These are phyloP conservation scores for Andrena chrysosceles DNA, from an alignment of 2,888 invertebrate genomes.

Conservation along the genomic window DNA sequence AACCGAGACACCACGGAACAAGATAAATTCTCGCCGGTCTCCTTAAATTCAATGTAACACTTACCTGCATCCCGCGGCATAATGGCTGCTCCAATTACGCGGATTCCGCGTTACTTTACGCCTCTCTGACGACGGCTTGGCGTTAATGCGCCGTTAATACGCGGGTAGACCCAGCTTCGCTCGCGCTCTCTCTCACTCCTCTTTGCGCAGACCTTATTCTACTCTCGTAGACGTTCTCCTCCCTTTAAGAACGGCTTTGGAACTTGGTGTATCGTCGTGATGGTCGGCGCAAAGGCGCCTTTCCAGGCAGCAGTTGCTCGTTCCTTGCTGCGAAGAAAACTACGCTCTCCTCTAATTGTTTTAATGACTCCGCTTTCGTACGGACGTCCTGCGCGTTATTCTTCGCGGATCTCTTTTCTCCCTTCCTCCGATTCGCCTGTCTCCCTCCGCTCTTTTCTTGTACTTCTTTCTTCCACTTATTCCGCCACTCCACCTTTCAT, in stretches of 20 bases:
- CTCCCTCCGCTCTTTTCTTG: constrained; percentile 9
- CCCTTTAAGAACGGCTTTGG: constrained; percentile 37
- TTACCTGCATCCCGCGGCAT: constrained; percentile 56
- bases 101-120: constrained; percentile 68
- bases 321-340: constrained; percentile 61
- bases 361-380: constrained; percentile 75
- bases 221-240: constrained; percentile 26
- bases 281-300: constrained; percentile 52
- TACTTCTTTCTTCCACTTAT: constrained; percentile 14
- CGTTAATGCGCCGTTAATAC: constrained; percentile 72
- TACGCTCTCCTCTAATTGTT: constrained; percentile 77
- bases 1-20: constrained; percentile 35
- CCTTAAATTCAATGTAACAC: constrained; percentile 66
- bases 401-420: constrained; percentile 50
- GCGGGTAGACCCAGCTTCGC: constrained; percentile 47
- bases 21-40: constrained; percentile 59
- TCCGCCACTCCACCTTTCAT: constrained; percentile 9
- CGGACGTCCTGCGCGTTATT: constrained; percentile 56
- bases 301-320: constrained; percentile 42
- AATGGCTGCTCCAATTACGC: constrained; percentile 70
- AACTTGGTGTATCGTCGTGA: constrained; percentile 59
- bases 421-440: constrained; percentile 16
- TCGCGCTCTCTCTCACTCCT: not conserved
- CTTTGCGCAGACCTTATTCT: constrained; percentile 37
- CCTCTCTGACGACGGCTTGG: constrained; percentile 53